These are phyloP conservation scores for Halichoerus grypus DNA, from an alignment of 2,113 vertebrate genomes.

Conservation along the genomic window DNA sequence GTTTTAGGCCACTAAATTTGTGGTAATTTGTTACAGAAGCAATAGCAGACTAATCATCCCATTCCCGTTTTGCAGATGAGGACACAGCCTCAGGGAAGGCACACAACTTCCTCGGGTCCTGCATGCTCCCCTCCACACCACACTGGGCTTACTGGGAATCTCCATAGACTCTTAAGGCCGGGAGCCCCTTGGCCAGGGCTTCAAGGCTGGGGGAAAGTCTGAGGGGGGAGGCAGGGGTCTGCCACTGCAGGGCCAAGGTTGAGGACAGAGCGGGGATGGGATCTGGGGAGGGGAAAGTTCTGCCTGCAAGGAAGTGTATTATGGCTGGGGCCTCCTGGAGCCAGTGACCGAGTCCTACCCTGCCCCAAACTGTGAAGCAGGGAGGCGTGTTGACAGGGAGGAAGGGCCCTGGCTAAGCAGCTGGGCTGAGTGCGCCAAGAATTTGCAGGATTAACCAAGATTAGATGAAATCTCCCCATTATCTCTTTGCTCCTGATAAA, in stretches of 20 bases:
- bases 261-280: not conserved
- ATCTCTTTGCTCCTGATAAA: conserved; percentile 42
- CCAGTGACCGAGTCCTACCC: not conserved
- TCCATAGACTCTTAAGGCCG: not conserved
- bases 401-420: not conserved
- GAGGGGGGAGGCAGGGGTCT: not conserved
- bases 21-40: not conserved
- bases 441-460: conserved; percentile 4
- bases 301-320: not conserved
- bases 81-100: not conserved
- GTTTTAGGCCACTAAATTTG: not conserved
- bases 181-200: not conserved
- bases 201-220: not conserved
- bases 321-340: not conserved
- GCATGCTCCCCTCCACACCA: not conserved
- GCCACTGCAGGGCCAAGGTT: not conserved
- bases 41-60: not conserved
- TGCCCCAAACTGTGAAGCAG: not conserved
- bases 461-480: not conserved
- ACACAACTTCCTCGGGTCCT: not conserved
- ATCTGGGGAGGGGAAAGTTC: not conserved
- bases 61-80: not conserved
- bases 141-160: not conserved
- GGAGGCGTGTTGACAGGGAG: not conserved
- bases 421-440: not conserved